Evolutionary conservation across 2,888 invertebrate genomes (phyloP).

Genomic region (Epicampocera succincta): DNA sequence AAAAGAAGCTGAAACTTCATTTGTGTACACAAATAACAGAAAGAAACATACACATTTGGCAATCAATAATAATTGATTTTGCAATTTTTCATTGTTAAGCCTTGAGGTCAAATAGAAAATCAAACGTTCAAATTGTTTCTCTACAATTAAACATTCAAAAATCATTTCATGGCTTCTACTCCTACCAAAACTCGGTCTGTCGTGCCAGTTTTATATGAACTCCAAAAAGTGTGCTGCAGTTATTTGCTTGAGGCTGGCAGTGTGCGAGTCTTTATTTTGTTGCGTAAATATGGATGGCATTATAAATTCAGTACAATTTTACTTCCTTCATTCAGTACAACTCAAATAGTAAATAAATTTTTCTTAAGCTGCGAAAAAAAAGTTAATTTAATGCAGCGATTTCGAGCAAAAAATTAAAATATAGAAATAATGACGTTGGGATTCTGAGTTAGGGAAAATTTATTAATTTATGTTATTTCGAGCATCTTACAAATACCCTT

Average conservation of each 20-base stretch:
- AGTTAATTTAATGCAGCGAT: no score
- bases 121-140: slow-evolving; percentile 43
- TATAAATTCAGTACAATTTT: no score
- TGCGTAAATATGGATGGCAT: no score
- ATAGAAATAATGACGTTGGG: no score
- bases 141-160: slow-evolving; percentile 49
- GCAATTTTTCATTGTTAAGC: slow-evolving; percentile 34
- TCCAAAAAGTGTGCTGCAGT: slow-evolving; percentile 17
- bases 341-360: no score
- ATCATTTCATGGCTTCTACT: not conserved
- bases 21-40: not conserved
- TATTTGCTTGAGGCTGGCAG: slow-evolving; percentile 21
- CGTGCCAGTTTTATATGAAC: not conserved
- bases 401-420: no score
- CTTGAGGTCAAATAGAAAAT: slow-evolving; percentile 42
- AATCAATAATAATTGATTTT: slow-evolving; percentile 45
- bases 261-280: no score
- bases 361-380: no score
- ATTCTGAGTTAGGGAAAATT: no score
- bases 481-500: no score
- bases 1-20: not conserved
- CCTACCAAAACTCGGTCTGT: not conserved
- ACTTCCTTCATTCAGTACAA: no score
- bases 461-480: no score
- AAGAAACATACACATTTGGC: not conserved